Percentiles rank a stretch among this genome's conserved stretches.
Conservation (phyloP, 2,888 invertebrate genomes). For the Ochropleura leucogaster region DNA sequence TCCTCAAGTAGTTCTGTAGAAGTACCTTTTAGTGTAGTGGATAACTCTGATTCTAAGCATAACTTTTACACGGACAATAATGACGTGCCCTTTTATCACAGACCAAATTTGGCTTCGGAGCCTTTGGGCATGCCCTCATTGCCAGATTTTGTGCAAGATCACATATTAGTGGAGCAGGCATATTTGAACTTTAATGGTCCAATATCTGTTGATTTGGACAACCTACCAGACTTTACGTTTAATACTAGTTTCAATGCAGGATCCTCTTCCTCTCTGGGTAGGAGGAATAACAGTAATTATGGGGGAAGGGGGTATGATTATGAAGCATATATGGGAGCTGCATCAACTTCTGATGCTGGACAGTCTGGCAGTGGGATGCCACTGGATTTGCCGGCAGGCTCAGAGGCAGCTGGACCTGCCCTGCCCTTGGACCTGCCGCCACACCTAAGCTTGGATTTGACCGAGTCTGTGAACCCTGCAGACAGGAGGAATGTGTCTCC, state of each 20-base stretch:
- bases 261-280: conserved; percentile 81
- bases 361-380: conserved; percentile 78
- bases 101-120: conserved; percentile 86
- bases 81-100: conserved; percentile 84
- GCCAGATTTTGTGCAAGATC: conserved; percentile 97
- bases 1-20: conserved; percentile 87
- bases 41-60: conserved; percentile 88
- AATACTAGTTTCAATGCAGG: conserved; percentile 88
- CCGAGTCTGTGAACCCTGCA: conserved; percentile 87
- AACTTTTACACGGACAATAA: conserved; percentile 85
- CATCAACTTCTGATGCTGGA: conserved; percentile 78
- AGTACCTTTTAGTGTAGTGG: conserved; percentile 87
- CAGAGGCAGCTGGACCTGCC: conserved; percentile 79
- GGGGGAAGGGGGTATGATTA: conserved; percentile 83
- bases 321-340: conserved; percentile 80
- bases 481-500: conserved; percentile 86
- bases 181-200: conserved; percentile 91
- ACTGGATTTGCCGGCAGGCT: conserved; percentile 81
- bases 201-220: conserved; percentile 91
- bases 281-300: conserved; percentile 80
- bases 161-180: conserved; percentile 95
- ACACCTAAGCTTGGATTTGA: conserved; percentile 86
- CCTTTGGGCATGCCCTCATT: conserved; percentile 91
- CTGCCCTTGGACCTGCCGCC: conserved; percentile 82
- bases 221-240: conserved; percentile 93